Base-by-base conservation (phyloP, 2,888 invertebrate species). In the Drosophila emarginata region DNA sequence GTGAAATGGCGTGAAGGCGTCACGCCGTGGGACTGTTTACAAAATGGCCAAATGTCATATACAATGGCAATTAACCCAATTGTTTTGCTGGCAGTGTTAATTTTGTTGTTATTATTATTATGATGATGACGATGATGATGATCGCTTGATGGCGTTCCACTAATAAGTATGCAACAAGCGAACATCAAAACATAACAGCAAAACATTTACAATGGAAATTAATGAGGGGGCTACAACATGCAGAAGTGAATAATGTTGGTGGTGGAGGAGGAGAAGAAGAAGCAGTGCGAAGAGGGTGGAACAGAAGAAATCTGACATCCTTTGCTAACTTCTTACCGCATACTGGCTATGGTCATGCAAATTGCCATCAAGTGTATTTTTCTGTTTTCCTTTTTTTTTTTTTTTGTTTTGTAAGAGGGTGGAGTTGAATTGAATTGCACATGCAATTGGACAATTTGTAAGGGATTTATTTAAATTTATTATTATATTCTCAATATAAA, bases 41-140 rank as follows among this genome's bases (percentile, higher is more conserved):
- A 65, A 69, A 79, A 78, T 78, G 76, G 50, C 57, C 66, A 67
- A 85, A 61, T 72, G 78, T 39, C 86, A 74, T 70, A 82, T 88
- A 79, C 74, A 82, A 72, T 53, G 65, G 71, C 67, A 87, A 87
- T 85, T 83, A 83, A 84, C 87, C 87, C 87, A 83, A 78, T 78
- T 81, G 68, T 45, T 45, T 45, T 58, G 67, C 57, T 54, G 77
- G 37, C 76, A 57, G 54, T 66, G 78, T 83, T 86, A 72, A 78
- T 81, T 74, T 26, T 67, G 60, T 61, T 67, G 36, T 56, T 45
- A 28, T 71, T 71, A 71, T 74, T 32, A 32, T 32, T 32, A 32
- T 61, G 56, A 64, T 69, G 64, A 58, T 32, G 32, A 32, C 40
- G 54, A 56, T 54, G 52, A 65, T 69, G 74, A 71, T 74, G 77